These are phyloP conservation scores for Ivindomyrus marchei DNA, from an alignment of 2,113 vertebrate species.

Conservation along the genomic window DNA sequence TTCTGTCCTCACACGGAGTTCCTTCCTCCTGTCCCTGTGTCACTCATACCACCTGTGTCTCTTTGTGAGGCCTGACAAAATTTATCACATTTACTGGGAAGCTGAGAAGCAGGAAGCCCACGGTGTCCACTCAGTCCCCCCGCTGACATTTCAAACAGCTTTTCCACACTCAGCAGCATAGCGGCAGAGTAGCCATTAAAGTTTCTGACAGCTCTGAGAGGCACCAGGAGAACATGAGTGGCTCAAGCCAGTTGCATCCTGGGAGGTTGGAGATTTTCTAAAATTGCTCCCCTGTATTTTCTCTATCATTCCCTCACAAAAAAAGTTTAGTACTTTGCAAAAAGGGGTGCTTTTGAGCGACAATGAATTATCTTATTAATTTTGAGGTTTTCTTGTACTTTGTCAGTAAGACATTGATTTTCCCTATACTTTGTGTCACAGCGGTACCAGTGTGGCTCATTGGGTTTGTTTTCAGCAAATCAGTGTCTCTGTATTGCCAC, in stretches of 20 bases:
- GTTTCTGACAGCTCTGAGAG: background rate
- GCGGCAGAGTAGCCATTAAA: background rate
- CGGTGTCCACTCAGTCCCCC: background rate
- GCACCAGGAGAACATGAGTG: background rate
- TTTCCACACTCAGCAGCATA: background rate
- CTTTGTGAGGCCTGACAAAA: background rate
- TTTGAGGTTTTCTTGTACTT: background rate
- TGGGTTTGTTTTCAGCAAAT: background rate
- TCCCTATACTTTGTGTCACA: background rate
- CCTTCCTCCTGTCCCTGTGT: background rate
- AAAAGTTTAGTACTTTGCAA: background rate
- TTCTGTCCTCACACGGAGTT: background rate
- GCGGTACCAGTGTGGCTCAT: background rate
- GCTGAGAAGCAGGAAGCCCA: background rate
- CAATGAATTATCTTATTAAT: background rate
- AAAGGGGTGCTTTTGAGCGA: background rate
- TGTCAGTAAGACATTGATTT: background rate
- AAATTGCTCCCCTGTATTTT: background rate
- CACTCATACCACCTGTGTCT: background rate
- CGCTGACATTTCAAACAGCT: background rate
- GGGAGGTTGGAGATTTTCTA: background rate
- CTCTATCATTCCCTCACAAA: background rate
- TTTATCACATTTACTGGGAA: background rate
- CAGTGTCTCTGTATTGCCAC: background rate
- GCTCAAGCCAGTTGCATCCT: background rate